Percentiles rank a stretch among this genome's conserved stretches.
Conservation (phyloP, 2,113 vertebrate species). For the Cygnus buccinator region DNA sequence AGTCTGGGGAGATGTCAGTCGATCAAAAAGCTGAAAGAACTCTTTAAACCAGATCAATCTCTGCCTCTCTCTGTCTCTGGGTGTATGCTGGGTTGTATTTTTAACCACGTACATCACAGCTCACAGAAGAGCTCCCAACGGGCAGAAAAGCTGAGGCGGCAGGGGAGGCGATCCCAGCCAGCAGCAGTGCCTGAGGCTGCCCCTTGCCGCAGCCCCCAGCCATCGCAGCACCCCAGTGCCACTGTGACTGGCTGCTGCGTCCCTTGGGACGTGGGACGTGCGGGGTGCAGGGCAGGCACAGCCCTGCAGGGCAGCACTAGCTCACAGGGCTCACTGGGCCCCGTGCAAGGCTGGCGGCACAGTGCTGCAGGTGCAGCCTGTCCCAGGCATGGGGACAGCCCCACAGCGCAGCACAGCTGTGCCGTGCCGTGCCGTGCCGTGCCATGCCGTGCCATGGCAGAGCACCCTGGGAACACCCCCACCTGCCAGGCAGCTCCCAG, state of each 20-base stretch:
- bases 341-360: fast-evolving
- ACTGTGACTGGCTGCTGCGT: fast-evolving
- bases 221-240: fast-evolving
- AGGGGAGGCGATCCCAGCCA: background rate
- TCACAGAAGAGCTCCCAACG: background rate
- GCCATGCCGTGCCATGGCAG: too few relatives aligned
- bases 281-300: background rate
- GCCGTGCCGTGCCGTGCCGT: too few relatives aligned
- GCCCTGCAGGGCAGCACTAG: background rate
- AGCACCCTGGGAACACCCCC: fast-evolving
- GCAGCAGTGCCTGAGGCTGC: background rate
- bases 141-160: fast-evolving
- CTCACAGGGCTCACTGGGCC: background rate
- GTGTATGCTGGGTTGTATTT: background rate
- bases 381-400: background rate
- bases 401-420: fast-evolving
- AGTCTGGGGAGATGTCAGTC: background rate
- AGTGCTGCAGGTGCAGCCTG: too few relatives aligned
- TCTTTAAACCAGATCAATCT: background rate
- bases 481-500: background rate
- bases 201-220: fast-evolving
- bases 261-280: background rate
- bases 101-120: background rate
- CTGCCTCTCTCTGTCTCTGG: background rate
- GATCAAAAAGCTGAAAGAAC: background rate